Conservation (phyloP, 2,888 invertebrate genomes). For the Drosophila mercatorum region DNA sequence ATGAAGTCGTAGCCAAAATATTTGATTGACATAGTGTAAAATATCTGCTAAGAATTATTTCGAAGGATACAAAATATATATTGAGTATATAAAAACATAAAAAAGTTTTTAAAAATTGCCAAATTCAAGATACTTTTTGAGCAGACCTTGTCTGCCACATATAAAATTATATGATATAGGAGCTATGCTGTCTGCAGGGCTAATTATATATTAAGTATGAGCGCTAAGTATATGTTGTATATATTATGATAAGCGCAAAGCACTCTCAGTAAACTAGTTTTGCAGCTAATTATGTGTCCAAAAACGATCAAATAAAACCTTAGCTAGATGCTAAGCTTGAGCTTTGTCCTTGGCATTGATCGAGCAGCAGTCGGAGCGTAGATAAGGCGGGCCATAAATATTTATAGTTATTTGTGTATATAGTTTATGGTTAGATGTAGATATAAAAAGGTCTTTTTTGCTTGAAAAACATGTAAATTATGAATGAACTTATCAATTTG, state of each 20-base stretch:
- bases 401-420: neutral
- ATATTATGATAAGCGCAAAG: neutral
- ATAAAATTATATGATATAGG: neutral
- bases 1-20: too few species aligned
- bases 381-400: neutral
- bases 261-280: neutral
- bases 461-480: neutral
- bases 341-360: conserved; percentile 3
- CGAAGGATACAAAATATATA: too few species aligned
- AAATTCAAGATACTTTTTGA: too few species aligned
- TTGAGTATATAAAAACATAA: too few species aligned
- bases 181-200: neutral
- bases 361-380: neutral
- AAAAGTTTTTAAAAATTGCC: too few species aligned
- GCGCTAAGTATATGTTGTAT: neutral
- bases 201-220: neutral
- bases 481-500: neutral
- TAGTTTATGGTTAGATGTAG: neutral
- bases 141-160: neutral
- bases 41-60: too few species aligned
- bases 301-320: neutral
- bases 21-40: too few species aligned
- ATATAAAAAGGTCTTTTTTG: neutral
- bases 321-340: neutral
- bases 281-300: neutral